phyloP scores from a whole-genome alignment of 1,140 invertebrate genomes.

The Phenacoccus solenopsis region DNA sequence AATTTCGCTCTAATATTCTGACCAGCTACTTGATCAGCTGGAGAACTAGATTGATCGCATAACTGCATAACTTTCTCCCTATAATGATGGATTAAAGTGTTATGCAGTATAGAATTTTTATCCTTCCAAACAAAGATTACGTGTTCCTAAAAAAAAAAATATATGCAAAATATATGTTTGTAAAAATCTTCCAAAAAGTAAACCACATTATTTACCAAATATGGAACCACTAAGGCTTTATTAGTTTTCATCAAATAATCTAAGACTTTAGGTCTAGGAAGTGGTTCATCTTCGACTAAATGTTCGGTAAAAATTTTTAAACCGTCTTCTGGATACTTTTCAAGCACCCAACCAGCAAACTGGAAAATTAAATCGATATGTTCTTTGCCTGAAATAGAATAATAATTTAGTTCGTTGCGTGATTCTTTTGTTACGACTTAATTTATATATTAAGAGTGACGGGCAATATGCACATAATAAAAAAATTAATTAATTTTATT shows the following conservation, averaged over 20 bases:
- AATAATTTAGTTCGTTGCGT: no score
- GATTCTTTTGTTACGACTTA: no score
- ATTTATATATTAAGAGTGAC: no score
- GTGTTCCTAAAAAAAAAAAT: slow-evolving; percentile 51
- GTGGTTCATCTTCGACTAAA: slow-evolving; percentile 68
- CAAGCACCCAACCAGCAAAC: slow-evolving; percentile 86
- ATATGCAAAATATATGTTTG: no score
- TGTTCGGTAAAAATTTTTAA: slow-evolving; percentile 92
- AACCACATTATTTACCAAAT: slow-evolving; percentile 44
- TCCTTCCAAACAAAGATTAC: slow-evolving; percentile 84
- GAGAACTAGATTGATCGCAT: slow-evolving; percentile 40
- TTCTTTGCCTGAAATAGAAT: slow-evolving; percentile 44
- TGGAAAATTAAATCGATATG: slow-evolving; percentile 86
- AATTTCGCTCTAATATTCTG: slow-evolving; percentile 61
- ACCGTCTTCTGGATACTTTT: slow-evolving; percentile 75
- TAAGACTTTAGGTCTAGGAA: slow-evolving; percentile 76
- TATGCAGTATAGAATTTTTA: slow-evolving; percentile 72
- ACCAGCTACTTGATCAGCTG: slow-evolving; percentile 45
- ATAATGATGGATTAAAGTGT: slow-evolving; percentile 77
- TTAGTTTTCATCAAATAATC: slow-evolving; percentile 76
- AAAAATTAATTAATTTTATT: not conserved
- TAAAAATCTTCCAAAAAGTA: not conserved
- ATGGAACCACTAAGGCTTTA: slow-evolving; percentile 70
- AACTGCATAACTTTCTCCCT: slow-evolving; percentile 49
- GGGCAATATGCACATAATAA: no score